These are phyloP conservation scores for Chaenocephalus aceratus DNA, from an alignment of 2,113 vertebrate genomes.

Conservation along the genomic window DNA sequence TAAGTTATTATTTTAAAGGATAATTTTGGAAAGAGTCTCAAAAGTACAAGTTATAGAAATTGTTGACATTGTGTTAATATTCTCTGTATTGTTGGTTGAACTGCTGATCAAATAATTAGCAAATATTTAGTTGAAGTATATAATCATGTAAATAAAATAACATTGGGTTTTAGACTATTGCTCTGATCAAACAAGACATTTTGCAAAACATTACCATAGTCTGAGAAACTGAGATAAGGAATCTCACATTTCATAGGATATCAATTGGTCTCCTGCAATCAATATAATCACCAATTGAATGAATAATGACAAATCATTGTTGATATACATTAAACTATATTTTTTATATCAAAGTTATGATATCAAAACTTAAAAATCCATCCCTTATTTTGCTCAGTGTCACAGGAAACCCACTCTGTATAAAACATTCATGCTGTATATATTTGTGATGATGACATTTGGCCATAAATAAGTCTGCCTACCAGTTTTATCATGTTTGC, in stretches of 20 bases:
- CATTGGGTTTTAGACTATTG: not conserved
- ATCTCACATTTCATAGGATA: not conserved
- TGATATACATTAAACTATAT: too few relatives aligned
- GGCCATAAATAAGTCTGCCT: not conserved
- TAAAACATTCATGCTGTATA: not conserved
- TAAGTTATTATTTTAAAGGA: too few relatives aligned
- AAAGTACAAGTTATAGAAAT: too few relatives aligned
- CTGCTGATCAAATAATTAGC: not conserved
- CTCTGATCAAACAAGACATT: not conserved
- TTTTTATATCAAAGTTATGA: too few relatives aligned
- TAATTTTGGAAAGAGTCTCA: too few relatives aligned
- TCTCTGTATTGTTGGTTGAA: too few relatives aligned
- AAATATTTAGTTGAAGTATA: not conserved
- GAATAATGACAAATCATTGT: not conserved
- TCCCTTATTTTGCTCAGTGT: not conserved
- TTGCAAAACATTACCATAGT: not conserved
- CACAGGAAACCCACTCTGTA: not conserved
- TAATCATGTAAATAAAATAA: not conserved
- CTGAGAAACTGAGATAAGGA: not conserved
- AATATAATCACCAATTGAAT: not conserved
- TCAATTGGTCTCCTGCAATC: not conserved
- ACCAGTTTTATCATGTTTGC: not conserved
- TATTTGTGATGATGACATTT: not conserved
- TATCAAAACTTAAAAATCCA: too few relatives aligned
- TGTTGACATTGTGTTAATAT: too few relatives aligned